Evolutionary conservation across 1,140 invertebrate species (phyloP).

Genomic region (Cephus cinctus): DNA sequence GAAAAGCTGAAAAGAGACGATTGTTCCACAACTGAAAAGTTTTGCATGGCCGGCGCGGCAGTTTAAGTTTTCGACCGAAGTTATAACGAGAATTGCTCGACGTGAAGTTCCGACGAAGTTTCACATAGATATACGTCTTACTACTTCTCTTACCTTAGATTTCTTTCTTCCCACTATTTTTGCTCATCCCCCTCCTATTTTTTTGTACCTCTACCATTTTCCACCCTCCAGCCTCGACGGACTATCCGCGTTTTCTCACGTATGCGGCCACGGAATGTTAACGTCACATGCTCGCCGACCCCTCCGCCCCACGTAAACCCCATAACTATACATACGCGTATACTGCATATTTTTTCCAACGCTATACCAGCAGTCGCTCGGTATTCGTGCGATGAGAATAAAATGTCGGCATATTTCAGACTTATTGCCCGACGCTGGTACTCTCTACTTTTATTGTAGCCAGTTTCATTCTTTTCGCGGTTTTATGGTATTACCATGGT

Average conservation of each 20-base stretch:
- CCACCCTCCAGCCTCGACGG: too few relatives aligned
- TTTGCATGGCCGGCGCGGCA: slow-evolving; percentile 31
- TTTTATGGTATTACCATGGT: slow-evolving; percentile 33
- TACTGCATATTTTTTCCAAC: not conserved
- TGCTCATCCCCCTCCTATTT: slow-evolving; percentile 5
- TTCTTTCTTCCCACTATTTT: slow-evolving; percentile 19
- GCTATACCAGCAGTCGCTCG: not conserved
- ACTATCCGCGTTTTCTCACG: slow-evolving; percentile 6
- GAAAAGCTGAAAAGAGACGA: not conserved
- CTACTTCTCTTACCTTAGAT: slow-evolving; percentile 5
- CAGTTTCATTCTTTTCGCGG: slow-evolving; percentile 37
- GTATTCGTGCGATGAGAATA: slow-evolving; percentile 26
- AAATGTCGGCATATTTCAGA: slow-evolving; percentile 44
- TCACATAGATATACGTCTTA: slow-evolving; percentile 18
- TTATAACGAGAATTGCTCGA: slow-evolving; percentile 46
- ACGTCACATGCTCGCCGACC: not conserved
- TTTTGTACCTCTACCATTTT: not conserved
- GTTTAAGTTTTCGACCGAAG: slow-evolving; percentile 28
- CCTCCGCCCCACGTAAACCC: not conserved
- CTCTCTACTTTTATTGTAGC: slow-evolving; percentile 37
- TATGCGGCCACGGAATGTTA: slow-evolving; percentile 9
- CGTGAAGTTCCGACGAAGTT: slow-evolving; percentile 29
- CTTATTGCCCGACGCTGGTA: slow-evolving; percentile 32
- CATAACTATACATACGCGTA: slow-evolving; percentile 2
- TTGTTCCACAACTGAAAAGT: slow-evolving; percentile 26